A percentile compares a stretch with the other conserved stretches of the same genome.
phyloP scores from a whole-genome alignment of 30 jellyfish, hydroid and myxozoan genomes.

The Cassiopea andromeda region DNA sequence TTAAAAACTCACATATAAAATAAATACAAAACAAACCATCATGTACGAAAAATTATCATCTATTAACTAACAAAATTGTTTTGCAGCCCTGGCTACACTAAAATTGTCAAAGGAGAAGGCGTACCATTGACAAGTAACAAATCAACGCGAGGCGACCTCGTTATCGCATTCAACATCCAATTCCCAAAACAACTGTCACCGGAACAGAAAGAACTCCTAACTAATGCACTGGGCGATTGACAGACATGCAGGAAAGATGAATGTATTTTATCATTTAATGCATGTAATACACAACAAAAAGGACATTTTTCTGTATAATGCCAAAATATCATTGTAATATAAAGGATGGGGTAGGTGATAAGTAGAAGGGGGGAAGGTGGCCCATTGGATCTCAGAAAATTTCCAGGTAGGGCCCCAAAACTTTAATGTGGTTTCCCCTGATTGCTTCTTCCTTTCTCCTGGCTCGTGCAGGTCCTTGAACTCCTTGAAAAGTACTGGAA shows the following conservation, averaged over 20 bases:
- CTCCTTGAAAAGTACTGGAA: too few relatives aligned
- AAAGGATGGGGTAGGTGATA: too few relatives aligned
- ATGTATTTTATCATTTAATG: not conserved
- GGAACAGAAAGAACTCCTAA: constrained; percentile 80
- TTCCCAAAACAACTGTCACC: constrained; percentile 90
- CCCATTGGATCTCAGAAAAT: too few relatives aligned
- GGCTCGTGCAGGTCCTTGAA: too few relatives aligned
- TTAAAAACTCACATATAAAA: too few relatives aligned
- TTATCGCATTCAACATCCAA: constrained; percentile 77
- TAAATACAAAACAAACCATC: too few relatives aligned
- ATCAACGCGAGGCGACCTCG: constrained; percentile 76
- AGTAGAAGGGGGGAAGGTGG: too few relatives aligned
- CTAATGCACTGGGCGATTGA: constrained; percentile 73
- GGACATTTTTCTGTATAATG: too few relatives aligned
- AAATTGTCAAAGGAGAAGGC: constrained; percentile 88
- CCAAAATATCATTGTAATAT: too few relatives aligned
- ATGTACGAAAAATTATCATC: not conserved
- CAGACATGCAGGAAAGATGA: not conserved
- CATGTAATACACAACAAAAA: not conserved
- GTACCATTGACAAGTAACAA: constrained; percentile 78
- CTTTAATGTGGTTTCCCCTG: too few relatives aligned
- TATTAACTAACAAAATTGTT: not conserved
- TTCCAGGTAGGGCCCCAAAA: too few relatives aligned
- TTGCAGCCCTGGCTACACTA: constrained; percentile 94
- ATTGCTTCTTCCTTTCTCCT: too few relatives aligned